Conservation (phyloP, 2,797 vertebrate species). For the Distichodus sexfasciatus region DNA sequence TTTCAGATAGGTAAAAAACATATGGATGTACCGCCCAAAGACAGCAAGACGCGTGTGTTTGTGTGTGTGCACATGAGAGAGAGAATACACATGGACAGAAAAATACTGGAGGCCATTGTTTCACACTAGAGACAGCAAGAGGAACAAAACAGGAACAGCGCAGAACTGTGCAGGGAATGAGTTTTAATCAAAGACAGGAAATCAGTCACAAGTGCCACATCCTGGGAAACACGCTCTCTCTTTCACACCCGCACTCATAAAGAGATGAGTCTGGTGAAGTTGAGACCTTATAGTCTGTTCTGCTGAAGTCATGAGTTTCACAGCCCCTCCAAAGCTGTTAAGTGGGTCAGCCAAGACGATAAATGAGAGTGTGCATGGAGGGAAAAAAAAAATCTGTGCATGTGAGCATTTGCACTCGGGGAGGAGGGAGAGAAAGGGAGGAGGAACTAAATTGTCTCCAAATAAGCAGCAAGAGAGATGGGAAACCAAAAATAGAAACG, state of each 20-base stretch:
- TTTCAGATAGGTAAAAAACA: not conserved
- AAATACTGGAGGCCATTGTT: not conserved
- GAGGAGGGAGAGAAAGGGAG: not conserved
- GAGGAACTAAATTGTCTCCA: not conserved
- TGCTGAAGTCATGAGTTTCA: slow-evolving; percentile 19
- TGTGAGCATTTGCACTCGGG: not conserved
- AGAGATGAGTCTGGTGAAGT: not conserved
- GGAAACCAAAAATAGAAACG: not conserved
- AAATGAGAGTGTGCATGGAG: not conserved
- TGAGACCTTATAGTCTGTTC: not conserved
- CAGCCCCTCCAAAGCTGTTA: slow-evolving; percentile 4
- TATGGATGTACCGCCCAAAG: no score
- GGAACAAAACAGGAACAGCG: not conserved
- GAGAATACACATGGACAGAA: no score
- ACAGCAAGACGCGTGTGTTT: slow-evolving; percentile 2
- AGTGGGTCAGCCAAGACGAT: slow-evolving; percentile 26
- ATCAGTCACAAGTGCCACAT: slow-evolving; percentile 8
- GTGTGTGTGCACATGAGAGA: not conserved
- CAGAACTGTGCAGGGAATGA: not conserved
- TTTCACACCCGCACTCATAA: not conserved
- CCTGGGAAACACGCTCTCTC: not conserved
- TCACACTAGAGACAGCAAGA: slow-evolving; percentile 1
- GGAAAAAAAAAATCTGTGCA: not conserved
- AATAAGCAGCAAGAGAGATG: slow-evolving; percentile 14
- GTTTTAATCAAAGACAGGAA: slow-evolving; percentile 28